Base-by-base conservation (phyloP, 2,888 invertebrate genomes). In the Zelleria hepariella region DNA sequence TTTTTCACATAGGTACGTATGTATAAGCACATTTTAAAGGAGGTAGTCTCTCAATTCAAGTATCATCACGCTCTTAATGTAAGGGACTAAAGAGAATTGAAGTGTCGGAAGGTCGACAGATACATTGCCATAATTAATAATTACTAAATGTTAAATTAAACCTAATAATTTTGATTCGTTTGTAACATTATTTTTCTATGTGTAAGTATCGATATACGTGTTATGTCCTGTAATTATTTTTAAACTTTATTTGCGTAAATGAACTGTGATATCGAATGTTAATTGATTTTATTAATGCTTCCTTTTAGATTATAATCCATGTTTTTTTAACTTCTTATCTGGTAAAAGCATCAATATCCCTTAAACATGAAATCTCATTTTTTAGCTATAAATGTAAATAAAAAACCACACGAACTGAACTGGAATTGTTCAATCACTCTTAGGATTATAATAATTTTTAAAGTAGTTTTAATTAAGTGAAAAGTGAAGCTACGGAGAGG, bases 261-360 rank as follows among this genome's bases (percentile, higher is more conserved):
- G 83, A 87, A 82, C 88, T 88, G 88, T 88, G 88, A 88, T 88
- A 88, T 86, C 80, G 77, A 83, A 82, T 77, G 75, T 77, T 86
- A 86, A 82, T 84, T 78, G 69, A 68, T 83, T 58, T 85, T 80
- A 78, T 81, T 81, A 80, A 78, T 73, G 75, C 79, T 80, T 82
- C 78, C 73, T 78, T 75, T 73, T 75, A 73, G 75, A 68, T 71
- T 76, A 75, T 72, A 74, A 69, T 70, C 76, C 70, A 71, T 10
- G 10, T 1, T 21, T 7, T 27, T 42, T 42, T 42, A 21, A 26
- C 27, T 24, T 7, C 5, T 23, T 5, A 5, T 7, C 2, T 24
- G 25, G 6, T 10, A 23, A 10, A 53, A 18, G 7, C 32, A 20
- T 20, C 18, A 26, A 21, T n/a, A 32, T 42, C 42, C 20, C 42